Evolutionary conservation across 1,140 invertebrate species (phyloP).

Genomic region (Saccostrea echinata): DNA sequence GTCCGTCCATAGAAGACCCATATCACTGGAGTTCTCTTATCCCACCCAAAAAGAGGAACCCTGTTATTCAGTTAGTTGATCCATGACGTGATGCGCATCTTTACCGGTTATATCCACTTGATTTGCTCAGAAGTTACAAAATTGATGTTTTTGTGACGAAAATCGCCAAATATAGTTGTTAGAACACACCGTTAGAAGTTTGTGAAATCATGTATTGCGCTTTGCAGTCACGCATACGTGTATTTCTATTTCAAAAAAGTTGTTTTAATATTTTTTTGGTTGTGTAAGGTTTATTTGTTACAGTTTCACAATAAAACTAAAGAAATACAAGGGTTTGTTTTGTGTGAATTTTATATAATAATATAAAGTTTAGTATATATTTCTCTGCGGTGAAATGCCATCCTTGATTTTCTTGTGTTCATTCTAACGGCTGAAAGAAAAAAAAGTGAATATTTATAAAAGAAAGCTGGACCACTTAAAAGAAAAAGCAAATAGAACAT

Average conservation of each 20-base stretch:
- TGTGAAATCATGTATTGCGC: neutral
- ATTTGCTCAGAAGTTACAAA: neutral
- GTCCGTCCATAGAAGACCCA: constrained; percentile 9
- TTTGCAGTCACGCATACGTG: neutral
- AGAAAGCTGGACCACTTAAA: no score
- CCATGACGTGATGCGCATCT: neutral
- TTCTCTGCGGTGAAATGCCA: neutral
- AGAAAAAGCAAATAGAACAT: no score
- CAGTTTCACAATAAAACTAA: neutral
- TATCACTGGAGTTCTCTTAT: neutral
- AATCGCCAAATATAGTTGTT: neutral
- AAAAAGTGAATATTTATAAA: no score
- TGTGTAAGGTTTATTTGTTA: neutral
- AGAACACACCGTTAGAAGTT: no score
- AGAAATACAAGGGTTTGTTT: neutral
- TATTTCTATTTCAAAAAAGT: neutral
- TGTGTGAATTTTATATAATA: neutral
- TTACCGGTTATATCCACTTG: neutral
- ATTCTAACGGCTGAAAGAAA: neutral
- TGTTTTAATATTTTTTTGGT: neutral
- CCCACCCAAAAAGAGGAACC: constrained; percentile 21
- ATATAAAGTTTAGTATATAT: neutral
- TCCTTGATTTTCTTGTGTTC: neutral
- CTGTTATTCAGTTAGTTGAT: neutral
- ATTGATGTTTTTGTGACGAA: no score